Percentiles rank a stretch among this genome's conserved stretches.
Conservation (phyloP, 2,113 vertebrate species). For the Chionodraco myersi region DNA sequence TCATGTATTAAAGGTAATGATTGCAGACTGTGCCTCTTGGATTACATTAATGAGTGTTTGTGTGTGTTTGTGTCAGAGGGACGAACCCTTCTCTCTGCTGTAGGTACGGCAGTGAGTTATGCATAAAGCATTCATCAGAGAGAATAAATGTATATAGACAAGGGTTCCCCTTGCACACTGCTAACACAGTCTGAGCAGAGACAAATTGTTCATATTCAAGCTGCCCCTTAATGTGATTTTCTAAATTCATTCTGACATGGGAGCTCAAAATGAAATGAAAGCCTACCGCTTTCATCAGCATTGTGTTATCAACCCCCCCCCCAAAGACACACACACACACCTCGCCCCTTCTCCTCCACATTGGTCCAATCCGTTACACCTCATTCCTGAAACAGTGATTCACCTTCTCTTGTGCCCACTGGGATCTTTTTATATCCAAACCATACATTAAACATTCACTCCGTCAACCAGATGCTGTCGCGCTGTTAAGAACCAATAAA, state of each 20-base stretch:
- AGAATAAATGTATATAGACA: conserved; percentile 67
- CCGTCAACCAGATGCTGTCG: conserved; percentile 54
- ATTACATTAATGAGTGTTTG: not conserved
- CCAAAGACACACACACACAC: not conserved
- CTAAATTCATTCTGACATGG: conserved; percentile 66
- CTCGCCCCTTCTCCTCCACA: conserved; percentile 39
- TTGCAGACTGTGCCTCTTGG: not conserved
- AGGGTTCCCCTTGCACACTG: conserved; percentile 46
- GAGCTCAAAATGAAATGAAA: conserved; percentile 72
- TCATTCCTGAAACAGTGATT: conserved; percentile 70
- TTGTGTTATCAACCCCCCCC: conserved; percentile 56
- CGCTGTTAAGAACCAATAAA: conserved; percentile 52
- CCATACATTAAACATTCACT: conserved; percentile 62
- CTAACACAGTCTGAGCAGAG: conserved; percentile 59
- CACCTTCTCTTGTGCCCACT: conserved; percentile 57
- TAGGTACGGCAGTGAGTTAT: conserved; percentile 19
- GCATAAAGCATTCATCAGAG: conserved; percentile 59
- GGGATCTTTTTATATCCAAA: conserved; percentile 62
- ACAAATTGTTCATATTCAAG: conserved; percentile 69
- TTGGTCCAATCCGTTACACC: conserved; percentile 66
- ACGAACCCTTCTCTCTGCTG: not conserved
- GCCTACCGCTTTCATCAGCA: conserved; percentile 69
- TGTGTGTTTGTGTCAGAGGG: conserved; percentile 1
- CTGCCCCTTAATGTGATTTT: conserved; percentile 61
- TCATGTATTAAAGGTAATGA: conserved; percentile 15